phyloP scores from a whole-genome alignment of 2,888 invertebrate species.

The Ganaspis brasiliensis region DNA sequence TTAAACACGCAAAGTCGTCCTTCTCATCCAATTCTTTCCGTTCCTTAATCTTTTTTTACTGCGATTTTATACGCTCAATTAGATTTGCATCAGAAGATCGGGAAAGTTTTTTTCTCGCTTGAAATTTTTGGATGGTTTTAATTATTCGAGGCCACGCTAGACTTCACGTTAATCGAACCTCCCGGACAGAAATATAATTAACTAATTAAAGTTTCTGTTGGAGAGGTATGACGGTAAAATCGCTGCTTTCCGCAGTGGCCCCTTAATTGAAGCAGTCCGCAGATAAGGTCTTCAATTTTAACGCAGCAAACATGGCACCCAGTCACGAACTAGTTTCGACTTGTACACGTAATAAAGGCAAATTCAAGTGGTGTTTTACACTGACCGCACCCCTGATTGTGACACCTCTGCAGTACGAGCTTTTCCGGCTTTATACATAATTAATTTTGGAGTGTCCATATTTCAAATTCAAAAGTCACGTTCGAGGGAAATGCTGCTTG shows the following conservation, averaged over 20 bases:
- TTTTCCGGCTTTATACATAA: neutral
- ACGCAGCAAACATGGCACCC: constrained; percentile 66
- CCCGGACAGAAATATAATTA: constrained; percentile 62
- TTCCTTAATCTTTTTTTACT: constrained; percentile 6
- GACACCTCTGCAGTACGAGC: constrained; percentile 1
- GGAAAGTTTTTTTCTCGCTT: neutral
- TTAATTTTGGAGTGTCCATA: neutral
- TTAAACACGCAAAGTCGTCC: neutral
- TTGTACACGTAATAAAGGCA: constrained; percentile 35
- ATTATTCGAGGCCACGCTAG: constrained; percentile 33
- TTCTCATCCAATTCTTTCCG: neutral
- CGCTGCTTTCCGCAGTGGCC: constrained; percentile 64
- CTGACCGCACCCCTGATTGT: constrained; percentile 18
- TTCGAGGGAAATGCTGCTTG: too few relatives aligned
- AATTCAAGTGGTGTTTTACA: constrained; percentile 41
- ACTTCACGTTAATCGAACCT: constrained; percentile 26
- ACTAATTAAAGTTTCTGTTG: constrained; percentile 69
- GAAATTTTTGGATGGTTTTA: neutral
- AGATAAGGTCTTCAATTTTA: constrained; percentile 73
- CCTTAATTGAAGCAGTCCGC: constrained; percentile 67
- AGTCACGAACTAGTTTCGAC: constrained; percentile 67
- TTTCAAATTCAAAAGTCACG: neutral
- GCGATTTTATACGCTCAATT: neutral
- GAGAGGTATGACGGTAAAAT: constrained; percentile 65
- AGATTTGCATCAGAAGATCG: neutral